These are phyloP conservation scores for Troilus luridus DNA, from an alignment of 2,888 invertebrate species.

Conservation along the genomic window DNA sequence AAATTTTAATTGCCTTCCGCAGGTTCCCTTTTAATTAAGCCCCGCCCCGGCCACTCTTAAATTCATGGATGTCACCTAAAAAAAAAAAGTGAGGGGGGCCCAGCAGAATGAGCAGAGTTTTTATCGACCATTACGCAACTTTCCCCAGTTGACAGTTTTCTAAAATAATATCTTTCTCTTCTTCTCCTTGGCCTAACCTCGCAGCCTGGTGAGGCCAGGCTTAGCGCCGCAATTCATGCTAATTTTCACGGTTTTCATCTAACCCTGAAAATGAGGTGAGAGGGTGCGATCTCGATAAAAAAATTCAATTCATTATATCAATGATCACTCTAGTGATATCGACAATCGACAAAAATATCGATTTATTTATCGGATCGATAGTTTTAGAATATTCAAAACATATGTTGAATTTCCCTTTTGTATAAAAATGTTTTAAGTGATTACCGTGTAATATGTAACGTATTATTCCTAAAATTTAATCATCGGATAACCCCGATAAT, in stretches of 20 bases:
- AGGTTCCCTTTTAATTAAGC: constrained; percentile 40
- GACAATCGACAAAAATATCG: too few relatives aligned
- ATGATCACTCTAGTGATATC: too few relatives aligned
- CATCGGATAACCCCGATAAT: too few relatives aligned
- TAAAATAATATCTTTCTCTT: constrained; percentile 9
- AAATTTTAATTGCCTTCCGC: constrained; percentile 46
- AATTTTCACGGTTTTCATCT: not conserved
- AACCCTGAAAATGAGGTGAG: too few relatives aligned
- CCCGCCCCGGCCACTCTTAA: not conserved
- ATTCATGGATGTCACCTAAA: constrained; percentile 14
- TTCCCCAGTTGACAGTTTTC: not conserved
- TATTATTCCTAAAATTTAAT: too few relatives aligned
- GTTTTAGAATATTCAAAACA: too few relatives aligned
- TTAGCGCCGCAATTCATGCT: not conserved
- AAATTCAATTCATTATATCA: too few relatives aligned
- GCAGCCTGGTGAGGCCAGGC: not conserved
- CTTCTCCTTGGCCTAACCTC: not conserved
- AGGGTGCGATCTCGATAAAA: too few relatives aligned
- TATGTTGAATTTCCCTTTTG: too few relatives aligned
- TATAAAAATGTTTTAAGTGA: too few relatives aligned
- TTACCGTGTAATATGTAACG: too few relatives aligned
- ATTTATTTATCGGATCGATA: too few relatives aligned
- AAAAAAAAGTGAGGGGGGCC: not conserved
- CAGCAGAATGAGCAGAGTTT: not conserved
- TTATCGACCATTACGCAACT: constrained; percentile 19